Conservation (phyloP, 1,140 invertebrate genomes). For the Heliothis virescens region DNA sequence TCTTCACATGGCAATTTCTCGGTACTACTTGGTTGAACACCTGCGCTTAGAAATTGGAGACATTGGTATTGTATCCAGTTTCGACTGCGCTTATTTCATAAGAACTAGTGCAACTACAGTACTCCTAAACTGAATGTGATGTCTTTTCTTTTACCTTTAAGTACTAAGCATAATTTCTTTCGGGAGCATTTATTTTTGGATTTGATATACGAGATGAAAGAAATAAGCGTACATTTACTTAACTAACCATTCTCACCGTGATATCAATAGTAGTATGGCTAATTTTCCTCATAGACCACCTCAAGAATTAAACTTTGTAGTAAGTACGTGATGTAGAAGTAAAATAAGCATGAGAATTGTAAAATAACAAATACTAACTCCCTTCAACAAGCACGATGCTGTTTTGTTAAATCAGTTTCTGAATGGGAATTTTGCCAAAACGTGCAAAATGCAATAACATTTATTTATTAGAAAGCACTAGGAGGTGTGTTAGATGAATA, state of each 20-base stretch:
- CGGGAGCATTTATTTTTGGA: no score
- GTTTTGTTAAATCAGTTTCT: background rate
- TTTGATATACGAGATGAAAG: no score
- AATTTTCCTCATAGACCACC: no score
- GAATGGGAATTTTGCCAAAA: background rate
- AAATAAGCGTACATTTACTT: no score
- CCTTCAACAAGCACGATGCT: background rate
- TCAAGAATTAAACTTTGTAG: no score
- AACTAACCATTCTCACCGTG: no score
- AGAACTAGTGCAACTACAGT: conserved; percentile 3
- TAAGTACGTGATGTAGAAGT: no score
- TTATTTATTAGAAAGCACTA: conserved; percentile 16
- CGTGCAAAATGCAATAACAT: background rate
- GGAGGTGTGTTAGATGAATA: no score
- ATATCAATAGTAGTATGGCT: no score
- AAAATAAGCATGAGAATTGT: no score
- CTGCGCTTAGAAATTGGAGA: conserved; percentile 43
- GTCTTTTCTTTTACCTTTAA: background rate
- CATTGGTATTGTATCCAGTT: conserved; percentile 12
- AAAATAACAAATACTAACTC: background rate
- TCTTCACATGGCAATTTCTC: conserved; percentile 4
- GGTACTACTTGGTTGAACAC: conserved; percentile 29
- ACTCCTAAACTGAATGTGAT: background rate
- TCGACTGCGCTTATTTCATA: conserved; percentile 26
- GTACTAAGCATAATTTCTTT: no score